Evolutionary conservation across 2,797 vertebrate species (phyloP).

Genomic region (Petrocephalus schoutedeni): DNA sequence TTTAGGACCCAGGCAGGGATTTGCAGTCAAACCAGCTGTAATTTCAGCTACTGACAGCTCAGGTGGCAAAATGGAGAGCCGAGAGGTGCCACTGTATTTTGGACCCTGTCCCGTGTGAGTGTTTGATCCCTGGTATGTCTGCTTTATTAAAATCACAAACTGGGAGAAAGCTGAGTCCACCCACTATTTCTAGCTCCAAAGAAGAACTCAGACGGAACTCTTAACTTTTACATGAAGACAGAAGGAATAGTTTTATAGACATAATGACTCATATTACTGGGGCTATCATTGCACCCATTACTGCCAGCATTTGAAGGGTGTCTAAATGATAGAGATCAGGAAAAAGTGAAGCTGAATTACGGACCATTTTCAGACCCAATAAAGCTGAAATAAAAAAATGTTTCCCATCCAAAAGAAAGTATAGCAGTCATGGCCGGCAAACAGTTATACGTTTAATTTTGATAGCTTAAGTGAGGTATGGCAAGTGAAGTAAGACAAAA

Average conservation of each 20-base stretch:
- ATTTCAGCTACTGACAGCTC: neutral
- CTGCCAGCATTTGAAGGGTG: neutral
- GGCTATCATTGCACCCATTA: neutral
- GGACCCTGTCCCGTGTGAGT: neutral
- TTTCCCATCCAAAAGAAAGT: neutral
- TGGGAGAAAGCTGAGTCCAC: neutral
- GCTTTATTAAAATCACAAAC: neutral
- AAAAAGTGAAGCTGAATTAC: neutral
- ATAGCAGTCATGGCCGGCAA: neutral
- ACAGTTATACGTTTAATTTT: neutral
- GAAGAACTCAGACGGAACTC: neutral
- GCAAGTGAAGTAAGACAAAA: neutral
- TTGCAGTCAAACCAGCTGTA: neutral
- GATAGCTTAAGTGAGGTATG: neutral
- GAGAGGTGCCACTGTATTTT: neutral
- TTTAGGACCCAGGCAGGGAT: neutral
- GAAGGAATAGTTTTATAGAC: neutral
- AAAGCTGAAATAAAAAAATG: neutral
- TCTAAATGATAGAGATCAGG: neutral
- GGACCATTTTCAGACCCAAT: neutral
- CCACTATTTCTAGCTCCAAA: neutral
- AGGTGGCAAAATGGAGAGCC: neutral
- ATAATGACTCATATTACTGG: conserved; percentile 2
- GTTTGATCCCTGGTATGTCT: neutral
- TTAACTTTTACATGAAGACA: neutral